Conservation (phyloP, 1,140 invertebrate genomes). For the Thaumetopoea pityocampa region DNA sequence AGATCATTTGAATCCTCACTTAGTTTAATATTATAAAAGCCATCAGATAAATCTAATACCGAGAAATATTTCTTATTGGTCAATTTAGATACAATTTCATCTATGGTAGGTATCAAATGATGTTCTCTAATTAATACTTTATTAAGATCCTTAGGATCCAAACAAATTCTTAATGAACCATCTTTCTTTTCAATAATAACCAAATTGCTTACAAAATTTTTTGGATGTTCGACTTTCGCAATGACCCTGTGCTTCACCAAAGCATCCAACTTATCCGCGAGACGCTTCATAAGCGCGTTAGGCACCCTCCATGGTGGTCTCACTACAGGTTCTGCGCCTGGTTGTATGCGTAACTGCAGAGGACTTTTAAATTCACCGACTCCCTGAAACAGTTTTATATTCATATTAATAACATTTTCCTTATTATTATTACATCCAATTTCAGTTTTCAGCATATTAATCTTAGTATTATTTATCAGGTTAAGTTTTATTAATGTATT, state of each 20-base stretch:
- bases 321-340: slow-evolving; percentile 15
- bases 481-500: too few species aligned
- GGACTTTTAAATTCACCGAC: slow-evolving; percentile 12
- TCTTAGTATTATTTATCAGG: too few species aligned
- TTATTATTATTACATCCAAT: slow-evolving; percentile 5
- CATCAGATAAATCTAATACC: slow-evolving; percentile 30
- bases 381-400: slow-evolving; percentile 14
- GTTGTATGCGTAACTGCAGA: slow-evolving; percentile 10
- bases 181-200: slow-evolving; percentile 30
- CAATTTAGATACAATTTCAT: slow-evolving; percentile 19
- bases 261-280: slow-evolving; percentile 20
- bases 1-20: slow-evolving; percentile 19
- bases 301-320: slow-evolving; percentile 25
- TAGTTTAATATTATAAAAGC: slow-evolving; percentile 28
- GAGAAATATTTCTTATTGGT: slow-evolving; percentile 21
- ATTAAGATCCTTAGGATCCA: slow-evolving; percentile 33
- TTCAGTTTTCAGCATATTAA: neutral
- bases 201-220: slow-evolving; percentile 29
- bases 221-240: slow-evolving; percentile 24
- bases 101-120: slow-evolving; percentile 26
- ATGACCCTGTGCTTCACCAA: slow-evolving; percentile 26
- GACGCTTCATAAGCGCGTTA: slow-evolving; percentile 14
- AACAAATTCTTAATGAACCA: slow-evolving; percentile 25
- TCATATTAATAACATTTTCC: slow-evolving; percentile 10
- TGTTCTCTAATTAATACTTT: slow-evolving; percentile 27